Percentiles rank a stretch among this genome's conserved stretches.
Evolutionary conservation across 2,888 invertebrate genomes (phyloP).

Genomic region (Schizotus pectinicornis): DNA sequence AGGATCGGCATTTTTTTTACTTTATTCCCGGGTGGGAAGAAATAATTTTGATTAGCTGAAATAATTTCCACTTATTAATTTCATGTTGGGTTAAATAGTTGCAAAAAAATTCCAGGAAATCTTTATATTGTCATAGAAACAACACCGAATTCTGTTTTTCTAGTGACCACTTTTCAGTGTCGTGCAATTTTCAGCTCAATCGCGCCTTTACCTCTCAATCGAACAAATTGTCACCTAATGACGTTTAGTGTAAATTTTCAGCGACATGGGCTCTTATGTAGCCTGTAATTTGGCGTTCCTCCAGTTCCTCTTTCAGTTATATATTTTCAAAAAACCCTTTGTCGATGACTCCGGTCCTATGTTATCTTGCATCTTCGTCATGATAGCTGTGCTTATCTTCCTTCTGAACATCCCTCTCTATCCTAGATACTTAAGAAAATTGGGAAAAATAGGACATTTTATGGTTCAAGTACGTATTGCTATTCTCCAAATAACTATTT

Average conservation of each 20-base stretch:
- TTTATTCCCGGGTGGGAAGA: no score
- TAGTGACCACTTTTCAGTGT: no score
- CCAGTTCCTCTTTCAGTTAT: constrained; percentile 45
- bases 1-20: no score
- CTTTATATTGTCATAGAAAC: no score
- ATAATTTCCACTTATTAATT: no score
- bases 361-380: constrained; percentile 49
- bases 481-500: background rate
- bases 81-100: no score
- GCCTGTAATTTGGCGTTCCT: constrained; percentile 48
- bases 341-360: constrained; percentile 45
- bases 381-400: constrained; percentile 47
- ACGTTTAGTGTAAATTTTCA: constrained; percentile 23
- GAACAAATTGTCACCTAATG: no score
- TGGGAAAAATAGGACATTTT: constrained; percentile 39
- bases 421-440: constrained; percentile 45
- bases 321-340: constrained; percentile 47
- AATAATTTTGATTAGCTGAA: no score
- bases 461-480: constrained; percentile 41
- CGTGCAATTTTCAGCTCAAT: no score
- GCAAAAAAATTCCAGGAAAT: no score
- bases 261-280: constrained; percentile 48
- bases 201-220: no score
- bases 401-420: constrained; percentile 49
- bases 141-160: no score